Evolutionary conservation across 92 coral and sea anemone genomes (phyloP).

Genomic region (Pocillopora meandrina): DNA sequence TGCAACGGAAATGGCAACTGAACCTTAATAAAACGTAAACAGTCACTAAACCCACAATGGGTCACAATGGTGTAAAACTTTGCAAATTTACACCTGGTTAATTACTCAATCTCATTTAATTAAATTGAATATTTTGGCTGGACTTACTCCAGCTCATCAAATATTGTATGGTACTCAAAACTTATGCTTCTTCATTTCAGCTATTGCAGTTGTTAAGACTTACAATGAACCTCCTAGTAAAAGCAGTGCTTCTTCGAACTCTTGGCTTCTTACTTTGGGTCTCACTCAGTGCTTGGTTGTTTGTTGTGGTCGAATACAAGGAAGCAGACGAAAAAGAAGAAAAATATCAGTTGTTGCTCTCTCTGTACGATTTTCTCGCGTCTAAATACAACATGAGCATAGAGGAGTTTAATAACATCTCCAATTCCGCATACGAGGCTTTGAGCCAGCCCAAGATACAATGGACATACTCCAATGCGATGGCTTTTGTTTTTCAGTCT

Average conservation of each 20-base stretch:
- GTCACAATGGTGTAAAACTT: too few species aligned
- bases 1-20: too few species aligned
- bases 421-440: conserved; percentile 33
- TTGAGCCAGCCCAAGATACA: conserved; percentile 17
- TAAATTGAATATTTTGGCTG: too few species aligned
- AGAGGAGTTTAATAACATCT: conserved; percentile 30
- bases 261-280: conserved; percentile 23
- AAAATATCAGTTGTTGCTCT: conserved; percentile 16
- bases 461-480: conserved; percentile 17
- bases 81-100: too few species aligned
- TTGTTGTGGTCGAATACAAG: conserved; percentile 38
- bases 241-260: conserved; percentile 27
- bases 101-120: too few species aligned
- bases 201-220: neutral
- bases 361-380: conserved; percentile 39
- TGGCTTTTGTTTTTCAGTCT: conserved; percentile 49
- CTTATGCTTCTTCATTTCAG: too few species aligned
- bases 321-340: conserved; percentile 8
- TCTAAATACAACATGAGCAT: conserved; percentile 50
- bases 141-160: too few species aligned
- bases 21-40: too few species aligned
- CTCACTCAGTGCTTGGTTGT: conserved; percentile 39
- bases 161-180: too few species aligned
- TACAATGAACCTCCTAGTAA: conserved; percentile 32
- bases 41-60: too few species aligned